Evolutionary conservation across 2,113 vertebrate genomes (phyloP).

Genomic region (Rhinopomastus cyanomelas): DNA sequence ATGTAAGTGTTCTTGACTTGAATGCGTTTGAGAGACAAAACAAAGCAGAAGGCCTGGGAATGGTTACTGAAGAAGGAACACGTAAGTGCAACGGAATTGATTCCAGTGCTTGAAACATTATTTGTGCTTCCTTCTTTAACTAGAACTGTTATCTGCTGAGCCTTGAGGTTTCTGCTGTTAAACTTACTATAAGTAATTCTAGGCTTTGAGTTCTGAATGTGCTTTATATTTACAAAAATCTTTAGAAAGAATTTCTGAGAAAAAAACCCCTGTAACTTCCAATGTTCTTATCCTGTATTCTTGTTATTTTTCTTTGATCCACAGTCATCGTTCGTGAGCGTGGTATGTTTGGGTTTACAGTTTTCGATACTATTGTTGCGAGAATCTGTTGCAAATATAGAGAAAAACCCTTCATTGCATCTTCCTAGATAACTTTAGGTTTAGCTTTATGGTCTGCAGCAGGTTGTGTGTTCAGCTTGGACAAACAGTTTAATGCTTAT

Average conservation of each 20-base stretch:
- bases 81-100: conserved; percentile 82
- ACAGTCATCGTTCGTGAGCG: conserved; percentile 99
- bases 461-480: conserved; percentile 70
- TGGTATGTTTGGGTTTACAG: conserved; percentile 84
- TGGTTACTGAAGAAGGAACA: conserved; percentile 99
- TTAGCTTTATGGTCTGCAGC: conserved; percentile 65
- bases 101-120: conserved; percentile 30
- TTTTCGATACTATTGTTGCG: conserved; percentile 60
- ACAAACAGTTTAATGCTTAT: conserved; percentile 63
- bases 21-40: conserved; percentile 99
- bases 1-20: conserved; percentile 91
- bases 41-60: conserved; percentile 98
- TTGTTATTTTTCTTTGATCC: conserved; percentile 75
- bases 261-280: conserved; percentile 66
- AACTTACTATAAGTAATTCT: not conserved
- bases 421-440: conserved; percentile 41
- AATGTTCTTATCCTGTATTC: conserved; percentile 85
- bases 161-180: conserved; percentile 9
- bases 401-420: conserved; percentile 67
- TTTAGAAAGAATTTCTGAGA: conserved; percentile 47
- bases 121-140: conserved; percentile 12
- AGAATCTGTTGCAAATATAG: conserved; percentile 60
- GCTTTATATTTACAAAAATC: conserved; percentile 13
- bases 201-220: conserved; percentile 9
- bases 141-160: not conserved